A percentile compares a stretch with the other conserved stretches of the same genome.
Evolutionary conservation across 2,888 invertebrate genomes (phyloP).

Genomic region (Eilema sororculum): DNA sequence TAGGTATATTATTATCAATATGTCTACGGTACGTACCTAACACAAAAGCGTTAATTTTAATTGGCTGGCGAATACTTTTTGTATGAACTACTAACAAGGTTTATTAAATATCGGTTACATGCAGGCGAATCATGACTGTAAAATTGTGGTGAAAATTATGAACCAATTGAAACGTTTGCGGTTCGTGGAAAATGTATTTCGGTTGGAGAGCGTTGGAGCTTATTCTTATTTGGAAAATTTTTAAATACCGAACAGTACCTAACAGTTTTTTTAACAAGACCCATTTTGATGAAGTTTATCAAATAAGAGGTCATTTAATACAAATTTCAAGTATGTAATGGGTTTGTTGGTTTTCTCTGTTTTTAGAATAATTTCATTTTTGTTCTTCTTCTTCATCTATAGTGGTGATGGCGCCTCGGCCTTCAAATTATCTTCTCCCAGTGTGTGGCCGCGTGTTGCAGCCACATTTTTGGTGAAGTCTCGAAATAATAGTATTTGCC

Average conservation of each 20-base stretch:
- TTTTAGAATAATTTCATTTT: no score
- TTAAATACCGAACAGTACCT: not conserved
- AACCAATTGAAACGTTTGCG: not conserved
- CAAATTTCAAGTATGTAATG: not conserved
- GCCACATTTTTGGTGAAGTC: no score
- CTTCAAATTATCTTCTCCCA: no score
- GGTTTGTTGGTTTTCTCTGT: no score
- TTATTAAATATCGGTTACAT: no score
- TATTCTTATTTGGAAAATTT: not conserved
- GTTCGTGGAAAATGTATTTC: conserved; percentile 6
- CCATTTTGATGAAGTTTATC: not conserved
- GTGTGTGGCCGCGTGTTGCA: no score
- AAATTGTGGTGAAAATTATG: conserved; percentile 8
- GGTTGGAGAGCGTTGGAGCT: not conserved
- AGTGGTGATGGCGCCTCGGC: no score
- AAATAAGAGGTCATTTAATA: not conserved
- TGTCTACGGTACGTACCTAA: no score
- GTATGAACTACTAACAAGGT: not conserved
- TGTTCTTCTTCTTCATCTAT: no score
- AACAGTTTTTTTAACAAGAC: not conserved
- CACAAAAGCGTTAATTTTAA: no score
- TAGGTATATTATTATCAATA: no score
- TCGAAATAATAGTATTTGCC: not conserved
- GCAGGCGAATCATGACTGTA: not conserved
- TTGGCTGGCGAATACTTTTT: no score